A percentile compares a stretch with the other conserved stretches of the same genome.
phyloP scores from a whole-genome alignment of 2,888 invertebrate species.

The Acrocera orbiculus region DNA sequence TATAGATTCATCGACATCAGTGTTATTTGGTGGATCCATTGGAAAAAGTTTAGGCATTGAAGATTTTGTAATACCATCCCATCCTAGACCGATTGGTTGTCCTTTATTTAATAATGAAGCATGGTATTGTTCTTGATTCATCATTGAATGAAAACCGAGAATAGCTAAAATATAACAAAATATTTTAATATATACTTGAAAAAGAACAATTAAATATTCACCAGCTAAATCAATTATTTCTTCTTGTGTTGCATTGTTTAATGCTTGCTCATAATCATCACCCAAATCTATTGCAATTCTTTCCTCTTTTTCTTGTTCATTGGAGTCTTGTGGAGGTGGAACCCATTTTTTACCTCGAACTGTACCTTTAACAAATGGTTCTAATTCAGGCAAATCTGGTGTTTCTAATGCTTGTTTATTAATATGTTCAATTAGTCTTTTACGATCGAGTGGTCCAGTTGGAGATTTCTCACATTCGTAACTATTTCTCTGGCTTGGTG shows the following conservation, averaged over 20 bases:
- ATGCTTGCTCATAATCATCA: constrained; percentile 85
- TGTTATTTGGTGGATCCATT: constrained; percentile 90
- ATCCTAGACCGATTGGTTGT: constrained; percentile 74
- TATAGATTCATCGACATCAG: constrained; percentile 87
- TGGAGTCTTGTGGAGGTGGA: constrained; percentile 53
- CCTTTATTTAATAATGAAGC: constrained; percentile 87
- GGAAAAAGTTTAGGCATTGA: constrained; percentile 80
- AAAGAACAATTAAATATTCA: constrained; percentile 22
- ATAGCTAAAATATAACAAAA: constrained; percentile 50
- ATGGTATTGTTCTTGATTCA: constrained; percentile 99
- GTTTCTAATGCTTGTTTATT: constrained; percentile 97
- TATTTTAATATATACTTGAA: constrained; percentile 1
- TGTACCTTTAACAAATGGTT: constrained; percentile 81
- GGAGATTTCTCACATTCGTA: constrained; percentile 91
- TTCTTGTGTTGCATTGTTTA: constrained; percentile 74
- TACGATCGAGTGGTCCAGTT: constrained; percentile 89
- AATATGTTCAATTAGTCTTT: constrained; percentile 88
- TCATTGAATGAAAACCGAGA: constrained; percentile 98
- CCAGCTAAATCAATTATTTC: constrained; percentile 97
- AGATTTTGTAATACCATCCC: constrained; percentile 91
- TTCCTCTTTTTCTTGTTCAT: constrained; percentile 69
- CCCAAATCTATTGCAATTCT: constrained; percentile 86
- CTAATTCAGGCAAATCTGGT: constrained; percentile 89
- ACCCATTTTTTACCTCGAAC: constrained; percentile 87
- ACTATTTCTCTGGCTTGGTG: constrained; percentile 87